These are phyloP conservation scores for Melitaea athalia DNA, from an alignment of 2,888 invertebrate genomes.

Conservation along the genomic window DNA sequence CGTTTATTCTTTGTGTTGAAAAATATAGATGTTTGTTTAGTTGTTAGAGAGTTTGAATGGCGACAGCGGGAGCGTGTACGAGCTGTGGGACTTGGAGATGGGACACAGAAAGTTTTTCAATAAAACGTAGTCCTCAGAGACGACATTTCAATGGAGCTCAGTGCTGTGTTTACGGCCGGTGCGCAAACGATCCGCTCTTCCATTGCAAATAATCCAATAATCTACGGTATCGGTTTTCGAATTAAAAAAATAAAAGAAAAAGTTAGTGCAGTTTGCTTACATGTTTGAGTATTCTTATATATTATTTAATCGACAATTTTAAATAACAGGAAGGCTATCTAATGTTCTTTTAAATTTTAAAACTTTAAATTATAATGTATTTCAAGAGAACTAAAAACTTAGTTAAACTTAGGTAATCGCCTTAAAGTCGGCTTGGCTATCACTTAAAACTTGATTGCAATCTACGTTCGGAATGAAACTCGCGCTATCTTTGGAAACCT, in stretches of 20 bases:
- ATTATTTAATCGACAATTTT: not conserved
- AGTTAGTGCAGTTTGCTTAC: not conserved
- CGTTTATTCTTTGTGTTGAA: constrained; percentile 9
- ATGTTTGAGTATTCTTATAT: not conserved
- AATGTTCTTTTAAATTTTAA: not conserved
- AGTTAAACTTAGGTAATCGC: constrained; percentile 18
- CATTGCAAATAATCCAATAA: constrained; percentile 62
- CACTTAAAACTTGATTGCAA: constrained; percentile 30
- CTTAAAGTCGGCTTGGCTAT: constrained; percentile 24
- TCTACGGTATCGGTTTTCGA: constrained; percentile 43
- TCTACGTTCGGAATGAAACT: constrained; percentile 25
- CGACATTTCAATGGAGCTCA: constrained; percentile 74
- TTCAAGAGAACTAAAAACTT: constrained; percentile 13
- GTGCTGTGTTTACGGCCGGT: constrained; percentile 68
- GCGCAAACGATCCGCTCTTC: constrained; percentile 49
- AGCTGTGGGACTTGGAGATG: constrained; percentile 51
- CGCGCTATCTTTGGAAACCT: constrained; percentile 35
- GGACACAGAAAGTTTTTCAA: constrained; percentile 75
- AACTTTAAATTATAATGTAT: constrained; percentile 9
- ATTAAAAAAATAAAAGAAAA: not conserved
- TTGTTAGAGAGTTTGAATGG: constrained; percentile 29
- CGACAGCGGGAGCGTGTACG: constrained; percentile 46
- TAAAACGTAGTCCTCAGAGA: constrained; percentile 77
- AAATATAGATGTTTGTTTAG: constrained; percentile 28
- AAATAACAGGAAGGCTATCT: not conserved